phyloP scores from a whole-genome alignment of 2,797 vertebrate species.

The Salarias fasciatus region DNA sequence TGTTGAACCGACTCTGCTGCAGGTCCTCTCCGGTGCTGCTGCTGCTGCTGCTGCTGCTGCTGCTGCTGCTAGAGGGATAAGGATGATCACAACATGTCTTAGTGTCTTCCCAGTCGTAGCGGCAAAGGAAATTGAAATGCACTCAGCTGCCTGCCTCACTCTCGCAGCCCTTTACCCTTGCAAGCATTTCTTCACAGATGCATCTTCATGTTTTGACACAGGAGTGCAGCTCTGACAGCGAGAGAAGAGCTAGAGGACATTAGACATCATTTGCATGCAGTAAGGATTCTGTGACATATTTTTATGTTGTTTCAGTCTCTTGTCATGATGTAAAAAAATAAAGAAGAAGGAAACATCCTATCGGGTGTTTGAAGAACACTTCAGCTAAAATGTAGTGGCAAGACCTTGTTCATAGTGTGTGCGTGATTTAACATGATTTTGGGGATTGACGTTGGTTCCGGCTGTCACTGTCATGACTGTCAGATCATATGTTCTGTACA shows the following conservation, averaged over 20 bases:
- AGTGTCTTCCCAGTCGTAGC: slow-evolving; percentile 33
- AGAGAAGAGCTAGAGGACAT: slow-evolving; percentile 66
- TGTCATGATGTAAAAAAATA: background rate
- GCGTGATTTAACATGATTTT: slow-evolving; percentile 47
- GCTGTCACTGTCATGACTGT: slow-evolving; percentile 38
- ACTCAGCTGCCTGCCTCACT: slow-evolving; percentile 22
- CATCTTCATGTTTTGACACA: slow-evolving; percentile 46
- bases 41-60: slow-evolving; percentile 53
- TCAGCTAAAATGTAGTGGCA: background rate
- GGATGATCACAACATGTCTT: slow-evolving; percentile 64
- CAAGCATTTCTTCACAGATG: slow-evolving; percentile 41
- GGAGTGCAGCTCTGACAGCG: slow-evolving; percentile 49
- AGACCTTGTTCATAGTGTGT: slow-evolving; percentile 28
- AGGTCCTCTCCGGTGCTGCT: slow-evolving; percentile 59
- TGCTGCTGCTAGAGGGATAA: slow-evolving; percentile 52
- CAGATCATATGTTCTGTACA: slow-evolving; percentile 30
- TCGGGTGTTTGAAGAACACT: slow-evolving; percentile 14
- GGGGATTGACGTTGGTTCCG: slow-evolving; percentile 21
- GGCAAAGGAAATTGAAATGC: slow-evolving; percentile 43
- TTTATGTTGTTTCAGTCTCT: slow-evolving; percentile 26
- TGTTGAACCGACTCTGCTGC: slow-evolving; percentile 73
- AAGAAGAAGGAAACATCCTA: slow-evolving; percentile 8
- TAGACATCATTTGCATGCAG: slow-evolving; percentile 69
- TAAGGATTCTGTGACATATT: slow-evolving; percentile 39
- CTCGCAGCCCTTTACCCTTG: slow-evolving; percentile 18